phyloP scores from a whole-genome alignment of 1,140 invertebrate genomes.

The Drosophila melanogaster region Release_6_plus_ISO1_MT NT_033777.3:22283001-22283500 shows the following conservation, averaged over 20 bases:
- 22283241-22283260: constrained; percentile 20
- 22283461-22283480: constrained; percentile 79
- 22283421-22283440: constrained; percentile 77
- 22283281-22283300: not conserved
- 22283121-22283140: constrained; percentile 44
- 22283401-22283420: constrained; percentile 54
- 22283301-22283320: too few species aligned
- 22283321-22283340: too few species aligned
- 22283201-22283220: constrained; percentile 61
- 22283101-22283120: constrained; percentile 11
- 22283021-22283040: constrained; percentile 26
- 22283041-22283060: constrained; percentile 8
- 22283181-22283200: constrained; percentile 16
- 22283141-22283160: constrained; percentile 7
- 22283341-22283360: not conserved
- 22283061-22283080: not conserved
- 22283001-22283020: constrained; percentile 16
- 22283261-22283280: not conserved
- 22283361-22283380: not conserved
- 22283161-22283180: constrained; percentile 34
- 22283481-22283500: constrained; percentile 83
- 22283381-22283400: constrained; percentile 14
- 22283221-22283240: constrained; percentile 37
- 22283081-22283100: not conserved
- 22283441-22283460: constrained; percentile 66